Evolutionary conservation across 2,797 vertebrate genomes (phyloP).

Genomic region (Hylomyscus alleni): DNA sequence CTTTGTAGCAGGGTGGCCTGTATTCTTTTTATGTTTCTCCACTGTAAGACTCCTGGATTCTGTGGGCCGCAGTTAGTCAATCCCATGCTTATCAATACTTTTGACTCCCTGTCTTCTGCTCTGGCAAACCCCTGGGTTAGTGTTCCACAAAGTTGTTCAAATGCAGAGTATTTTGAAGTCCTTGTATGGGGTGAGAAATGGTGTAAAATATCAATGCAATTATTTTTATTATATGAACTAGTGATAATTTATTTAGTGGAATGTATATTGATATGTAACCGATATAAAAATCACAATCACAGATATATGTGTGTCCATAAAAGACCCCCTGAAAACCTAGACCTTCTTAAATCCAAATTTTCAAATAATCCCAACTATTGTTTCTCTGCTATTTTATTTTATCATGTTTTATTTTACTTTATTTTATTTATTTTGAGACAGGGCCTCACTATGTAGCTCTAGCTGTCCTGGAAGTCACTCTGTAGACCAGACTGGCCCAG

Average conservation of each 20-base stretch:
- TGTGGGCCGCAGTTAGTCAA: background rate
- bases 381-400: background rate
- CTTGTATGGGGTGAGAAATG: background rate
- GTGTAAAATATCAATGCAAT: background rate
- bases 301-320: background rate
- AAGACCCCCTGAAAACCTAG: background rate
- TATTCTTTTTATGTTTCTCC: background rate
- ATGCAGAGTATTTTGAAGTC: background rate
- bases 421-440: background rate
- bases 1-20: background rate
- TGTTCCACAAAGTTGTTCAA: background rate
- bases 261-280: background rate
- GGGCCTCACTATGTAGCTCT: background rate
- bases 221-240: background rate
- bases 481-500: background rate
- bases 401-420: background rate
- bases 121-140: background rate
- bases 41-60: background rate
- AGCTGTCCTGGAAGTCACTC: background rate
- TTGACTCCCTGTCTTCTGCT: background rate
- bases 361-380: background rate
- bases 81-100: background rate
- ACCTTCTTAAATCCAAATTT: background rate
- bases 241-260: background rate
- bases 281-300: background rate